These are phyloP conservation scores for Ypsolopha scabrella DNA, from an alignment of 2,888 invertebrate genomes.

Conservation along the genomic window DNA sequence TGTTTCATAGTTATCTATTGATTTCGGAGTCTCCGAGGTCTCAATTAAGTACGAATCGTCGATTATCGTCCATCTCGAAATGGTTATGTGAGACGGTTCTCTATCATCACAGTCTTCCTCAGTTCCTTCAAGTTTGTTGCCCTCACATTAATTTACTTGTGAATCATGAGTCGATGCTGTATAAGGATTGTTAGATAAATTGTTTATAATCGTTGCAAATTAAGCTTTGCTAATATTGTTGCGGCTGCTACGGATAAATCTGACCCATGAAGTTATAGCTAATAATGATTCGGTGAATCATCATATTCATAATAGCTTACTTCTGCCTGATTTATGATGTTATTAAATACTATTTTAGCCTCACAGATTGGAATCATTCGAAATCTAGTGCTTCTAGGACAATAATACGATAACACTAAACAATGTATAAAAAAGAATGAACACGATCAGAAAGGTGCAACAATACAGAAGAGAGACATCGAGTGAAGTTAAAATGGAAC, in stretches of 20 bases:
- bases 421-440: too few relatives aligned
- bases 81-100: constrained; percentile 46
- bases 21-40: constrained; percentile 56
- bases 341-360: too few relatives aligned
- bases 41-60: constrained; percentile 52
- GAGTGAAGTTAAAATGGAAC: background rate
- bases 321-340: too few relatives aligned
- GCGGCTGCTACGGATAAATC: background rate
- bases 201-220: background rate
- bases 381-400: too few relatives aligned
- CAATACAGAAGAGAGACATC: background rate
- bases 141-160: constrained; percentile 6
- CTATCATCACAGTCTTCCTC: constrained; percentile 40
- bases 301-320: too few relatives aligned
- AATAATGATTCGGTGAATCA: too few relatives aligned
- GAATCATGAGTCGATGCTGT: background rate
- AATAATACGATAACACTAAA: too few relatives aligned
- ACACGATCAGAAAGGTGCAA: background rate
- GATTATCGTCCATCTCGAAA: constrained; percentile 43
- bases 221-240: background rate
- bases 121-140: constrained; percentile 7
- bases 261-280: too few relatives aligned
- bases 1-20: constrained; percentile 60
- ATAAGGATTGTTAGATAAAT: background rate
- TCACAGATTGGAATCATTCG: too few relatives aligned